Conservation (phyloP, 2,888 invertebrate species). For the Metopia argyrocephala region DNA sequence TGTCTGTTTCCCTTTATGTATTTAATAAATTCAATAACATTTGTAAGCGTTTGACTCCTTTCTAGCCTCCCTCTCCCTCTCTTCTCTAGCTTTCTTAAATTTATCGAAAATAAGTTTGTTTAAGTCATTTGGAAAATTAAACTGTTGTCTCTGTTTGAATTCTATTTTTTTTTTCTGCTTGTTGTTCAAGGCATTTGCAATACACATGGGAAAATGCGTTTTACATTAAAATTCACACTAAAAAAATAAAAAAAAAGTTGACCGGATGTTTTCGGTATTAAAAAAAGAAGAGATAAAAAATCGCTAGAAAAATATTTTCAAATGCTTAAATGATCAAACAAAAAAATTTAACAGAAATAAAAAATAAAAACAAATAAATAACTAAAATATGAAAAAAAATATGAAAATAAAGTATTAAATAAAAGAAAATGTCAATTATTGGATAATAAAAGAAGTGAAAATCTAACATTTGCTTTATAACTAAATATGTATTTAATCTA, state of each 20-base stretch:
- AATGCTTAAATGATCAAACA: conserved; percentile 28
- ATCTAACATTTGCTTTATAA: too few relatives aligned
- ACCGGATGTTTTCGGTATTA: conserved; percentile 74
- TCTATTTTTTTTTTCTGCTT: neutral
- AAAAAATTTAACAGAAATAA: conserved; percentile 29
- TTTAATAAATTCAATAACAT: too few relatives aligned
- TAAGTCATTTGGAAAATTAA: conserved; percentile 44
- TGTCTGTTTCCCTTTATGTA: conserved; percentile 21
- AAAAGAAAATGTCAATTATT: conserved; percentile 35
- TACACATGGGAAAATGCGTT: conserved; percentile 57
- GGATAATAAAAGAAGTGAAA: too few relatives aligned
- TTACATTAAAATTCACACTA: conserved; percentile 25
- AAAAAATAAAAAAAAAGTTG: conserved; percentile 68
- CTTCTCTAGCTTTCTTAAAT: too few relatives aligned
- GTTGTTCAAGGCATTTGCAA: conserved; percentile 43
- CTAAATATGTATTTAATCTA: too few relatives aligned
- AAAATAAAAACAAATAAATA: conserved; percentile 1
- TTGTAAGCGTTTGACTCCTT: too few relatives aligned
- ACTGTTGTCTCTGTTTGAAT: conserved; percentile 36
- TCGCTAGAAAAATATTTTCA: too few relatives aligned
- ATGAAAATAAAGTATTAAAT: conserved; percentile 11
- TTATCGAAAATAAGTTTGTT: conserved; percentile 20
- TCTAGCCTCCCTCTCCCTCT: neutral
- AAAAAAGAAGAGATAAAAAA: conserved; percentile 59
- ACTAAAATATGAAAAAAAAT: neutral